Percentiles rank a stretch among this genome's conserved stretches.
Conservation (phyloP, 2,113 vertebrate genomes). For the Scortum barcoo region DNA sequence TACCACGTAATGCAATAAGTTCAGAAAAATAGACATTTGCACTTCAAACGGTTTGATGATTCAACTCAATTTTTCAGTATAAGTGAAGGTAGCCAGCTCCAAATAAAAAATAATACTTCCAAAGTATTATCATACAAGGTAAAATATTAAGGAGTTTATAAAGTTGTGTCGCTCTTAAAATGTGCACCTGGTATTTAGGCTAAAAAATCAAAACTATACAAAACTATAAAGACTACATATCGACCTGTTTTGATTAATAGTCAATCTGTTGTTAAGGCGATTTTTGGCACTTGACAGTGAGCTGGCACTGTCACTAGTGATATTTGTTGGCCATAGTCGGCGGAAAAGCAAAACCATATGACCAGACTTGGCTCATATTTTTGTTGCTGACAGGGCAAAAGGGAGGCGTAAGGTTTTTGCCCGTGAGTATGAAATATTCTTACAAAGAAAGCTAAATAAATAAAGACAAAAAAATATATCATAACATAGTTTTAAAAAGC, state of each 20-base stretch:
- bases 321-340: conserved; percentile 41
- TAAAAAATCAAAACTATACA: neutral
- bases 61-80: neutral
- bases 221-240: neutral
- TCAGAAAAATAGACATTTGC: neutral
- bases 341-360: conserved; percentile 36
- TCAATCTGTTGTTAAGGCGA: neutral
- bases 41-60: neutral
- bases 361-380: conserved; percentile 22
- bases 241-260: conserved; percentile 1
- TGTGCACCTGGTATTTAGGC: neutral
- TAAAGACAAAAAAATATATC: neutral
- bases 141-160: neutral
- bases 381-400: conserved; percentile 45
- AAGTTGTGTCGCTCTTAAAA: neutral
- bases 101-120: neutral
- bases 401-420: neutral
- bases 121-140: neutral
- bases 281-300: conserved; percentile 15
- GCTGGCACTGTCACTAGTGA: conserved; percentile 6
- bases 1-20: neutral
- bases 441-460: conserved; percentile 22
- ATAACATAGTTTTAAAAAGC: neutral
- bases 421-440: neutral
- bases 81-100: neutral